phyloP scores from a whole-genome alignment of 1,140 invertebrate genomes.

The Drosophila navojoa region DNA sequence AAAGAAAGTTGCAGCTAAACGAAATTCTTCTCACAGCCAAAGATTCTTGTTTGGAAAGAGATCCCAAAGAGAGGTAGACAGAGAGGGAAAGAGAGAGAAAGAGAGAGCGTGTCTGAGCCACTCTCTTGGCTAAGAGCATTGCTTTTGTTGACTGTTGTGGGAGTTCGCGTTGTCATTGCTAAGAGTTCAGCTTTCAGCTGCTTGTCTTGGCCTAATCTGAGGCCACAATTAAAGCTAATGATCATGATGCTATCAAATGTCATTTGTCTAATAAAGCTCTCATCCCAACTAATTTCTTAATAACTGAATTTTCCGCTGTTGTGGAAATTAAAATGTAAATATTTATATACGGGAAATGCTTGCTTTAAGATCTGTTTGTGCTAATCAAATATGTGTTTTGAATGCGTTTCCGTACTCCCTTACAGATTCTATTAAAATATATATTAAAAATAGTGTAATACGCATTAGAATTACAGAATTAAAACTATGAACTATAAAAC shows the following conservation, averaged over 20 bases:
- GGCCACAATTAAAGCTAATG: too few relatives aligned
- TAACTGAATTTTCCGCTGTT: not conserved
- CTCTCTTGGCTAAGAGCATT: conserved; percentile 49
- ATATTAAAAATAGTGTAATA: too few relatives aligned
- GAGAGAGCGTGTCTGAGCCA: not conserved
- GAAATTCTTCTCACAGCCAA: conserved; percentile 3
- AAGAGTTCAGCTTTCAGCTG: not conserved
- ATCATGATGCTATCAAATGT: not conserved
- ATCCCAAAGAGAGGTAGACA: not conserved
- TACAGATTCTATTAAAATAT: too few relatives aligned
- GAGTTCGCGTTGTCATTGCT: conserved; percentile 1
- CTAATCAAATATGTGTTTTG: too few relatives aligned
- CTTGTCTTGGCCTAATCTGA: too few relatives aligned
- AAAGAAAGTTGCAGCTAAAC: conserved; percentile 18
- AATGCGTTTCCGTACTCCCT: too few relatives aligned
- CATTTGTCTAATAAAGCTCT: not conserved
- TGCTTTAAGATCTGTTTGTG: too few relatives aligned
- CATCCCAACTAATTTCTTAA: not conserved
- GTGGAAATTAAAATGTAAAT: not conserved
- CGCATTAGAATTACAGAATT: too few relatives aligned
- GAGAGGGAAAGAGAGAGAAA: conserved; percentile 11
- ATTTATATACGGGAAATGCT: not conserved
- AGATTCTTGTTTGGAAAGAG: conserved; percentile 3
- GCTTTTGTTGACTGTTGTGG: conserved; percentile 3
- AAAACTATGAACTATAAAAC: too few relatives aligned